phyloP scores from a whole-genome alignment of 2,888 invertebrate genomes.

The Schizotus pectinicornis region DNA sequence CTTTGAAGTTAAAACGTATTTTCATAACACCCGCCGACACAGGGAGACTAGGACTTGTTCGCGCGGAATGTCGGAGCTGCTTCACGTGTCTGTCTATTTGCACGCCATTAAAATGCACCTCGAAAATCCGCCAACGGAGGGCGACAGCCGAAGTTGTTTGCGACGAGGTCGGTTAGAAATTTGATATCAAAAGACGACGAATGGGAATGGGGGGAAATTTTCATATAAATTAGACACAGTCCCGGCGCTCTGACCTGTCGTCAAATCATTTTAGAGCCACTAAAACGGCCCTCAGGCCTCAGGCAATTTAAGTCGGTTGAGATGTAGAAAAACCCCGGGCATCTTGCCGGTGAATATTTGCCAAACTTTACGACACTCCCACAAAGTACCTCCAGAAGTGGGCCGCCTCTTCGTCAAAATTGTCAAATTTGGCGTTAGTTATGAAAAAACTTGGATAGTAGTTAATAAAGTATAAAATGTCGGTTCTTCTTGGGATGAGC shows the following conservation, averaged over 20 bases:
- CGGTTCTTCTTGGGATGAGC: too few species aligned
- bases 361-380: neutral
- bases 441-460: too few species aligned
- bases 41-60: conserved; percentile 33
- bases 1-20: conserved; percentile 56
- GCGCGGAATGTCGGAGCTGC: conserved; percentile 39
- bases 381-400: neutral
- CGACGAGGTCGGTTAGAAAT: neutral
- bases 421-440: too few species aligned
- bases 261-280: conserved; percentile 18
- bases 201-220: conserved; percentile 6
- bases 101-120: conserved; percentile 37
- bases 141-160: conserved; percentile 3
- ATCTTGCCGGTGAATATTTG: conserved; percentile 2
- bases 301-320: conserved; percentile 4
- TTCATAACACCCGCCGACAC: conserved; percentile 51
- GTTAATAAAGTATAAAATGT: too few species aligned
- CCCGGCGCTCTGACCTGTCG: conserved; percentile 18
- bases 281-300: conserved; percentile 6
- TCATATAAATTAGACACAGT: conserved; percentile 24
- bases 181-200: neutral
- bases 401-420: too few species aligned
- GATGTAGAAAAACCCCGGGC: neutral
- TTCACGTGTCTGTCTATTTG: conserved; percentile 30
- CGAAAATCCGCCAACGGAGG: conserved; percentile 10